A percentile compares a stretch with the other conserved stretches of the same genome.
Evolutionary conservation across 2,113 vertebrate species (phyloP).

Genomic region (Coreoperca whiteheadi): DNA sequence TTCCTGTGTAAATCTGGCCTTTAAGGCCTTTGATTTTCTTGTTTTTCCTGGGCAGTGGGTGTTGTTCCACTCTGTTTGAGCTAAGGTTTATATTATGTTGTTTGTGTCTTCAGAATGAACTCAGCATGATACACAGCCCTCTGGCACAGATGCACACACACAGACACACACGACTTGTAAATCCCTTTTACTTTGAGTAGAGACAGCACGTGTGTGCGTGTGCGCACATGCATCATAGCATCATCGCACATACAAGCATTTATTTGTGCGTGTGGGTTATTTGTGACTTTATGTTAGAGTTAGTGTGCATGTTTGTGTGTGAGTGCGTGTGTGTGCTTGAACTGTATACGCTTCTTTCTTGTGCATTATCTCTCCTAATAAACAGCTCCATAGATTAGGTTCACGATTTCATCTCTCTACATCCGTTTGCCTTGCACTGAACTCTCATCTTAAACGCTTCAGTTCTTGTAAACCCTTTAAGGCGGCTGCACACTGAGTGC

Average conservation of each 20-base stretch:
- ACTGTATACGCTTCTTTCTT: background rate
- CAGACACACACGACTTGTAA: conserved; percentile 2
- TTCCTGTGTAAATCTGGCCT: conserved; percentile 44
- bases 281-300: background rate
- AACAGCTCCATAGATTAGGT: conserved; percentile 18
- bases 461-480: conserved; percentile 36
- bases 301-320: background rate
- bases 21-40: conserved; percentile 56
- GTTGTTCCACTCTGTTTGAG: conserved; percentile 53
- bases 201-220: background rate
- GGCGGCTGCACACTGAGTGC: conserved; percentile 6
- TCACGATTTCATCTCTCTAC: conserved; percentile 17
- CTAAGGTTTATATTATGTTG: conserved; percentile 57
- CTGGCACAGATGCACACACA: conserved; percentile 29
- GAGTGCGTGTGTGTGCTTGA: background rate
- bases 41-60: conserved; percentile 46
- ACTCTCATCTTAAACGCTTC: conserved; percentile 34
- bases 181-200: conserved; percentile 34
- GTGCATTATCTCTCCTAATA: conserved; percentile 8
- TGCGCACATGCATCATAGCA: background rate
- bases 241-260: background rate
- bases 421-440: conserved; percentile 10
- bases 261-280: background rate
- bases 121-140: conserved; percentile 56
- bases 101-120: conserved; percentile 69